A percentile compares a stretch with the other conserved stretches of the same genome.
Conservation (phyloP, 2,888 invertebrate genomes). For the Eubasilissa splendida region DNA sequence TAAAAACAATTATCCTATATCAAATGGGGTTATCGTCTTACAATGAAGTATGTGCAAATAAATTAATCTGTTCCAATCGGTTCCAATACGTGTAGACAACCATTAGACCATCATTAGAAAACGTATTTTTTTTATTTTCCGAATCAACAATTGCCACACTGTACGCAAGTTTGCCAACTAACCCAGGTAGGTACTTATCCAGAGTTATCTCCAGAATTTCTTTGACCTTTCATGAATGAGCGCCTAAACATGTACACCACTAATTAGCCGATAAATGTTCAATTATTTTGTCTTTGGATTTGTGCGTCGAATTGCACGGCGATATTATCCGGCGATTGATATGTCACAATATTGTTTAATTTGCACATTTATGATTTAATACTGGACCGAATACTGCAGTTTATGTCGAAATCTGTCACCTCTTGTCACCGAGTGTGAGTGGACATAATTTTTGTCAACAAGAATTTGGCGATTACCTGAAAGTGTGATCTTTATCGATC, state of each 20-base stretch:
- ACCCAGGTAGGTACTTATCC: constrained; percentile 12
- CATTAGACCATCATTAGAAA: too few relatives aligned
- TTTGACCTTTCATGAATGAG: constrained; percentile 19
- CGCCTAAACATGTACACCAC: constrained; percentile 28
- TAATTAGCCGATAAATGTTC: constrained; percentile 45
- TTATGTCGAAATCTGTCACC: not conserved
- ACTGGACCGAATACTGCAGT: constrained; percentile 12
- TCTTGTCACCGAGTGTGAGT: not conserved
- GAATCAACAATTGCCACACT: too few relatives aligned
- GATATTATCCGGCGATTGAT: constrained; percentile 45
- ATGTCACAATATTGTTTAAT: constrained; percentile 52
- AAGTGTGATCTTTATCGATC: constrained; percentile 49
- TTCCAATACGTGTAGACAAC: too few relatives aligned
- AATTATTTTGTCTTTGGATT: constrained; percentile 47
- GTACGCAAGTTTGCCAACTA: not conserved
- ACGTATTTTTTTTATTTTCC: too few relatives aligned
- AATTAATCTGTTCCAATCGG: too few relatives aligned
- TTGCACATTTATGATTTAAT: constrained; percentile 45
- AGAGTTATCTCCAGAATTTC: constrained; percentile 1
- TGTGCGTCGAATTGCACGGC: constrained; percentile 36
- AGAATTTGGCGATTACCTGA: constrained; percentile 28
- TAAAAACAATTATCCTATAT: too few relatives aligned
- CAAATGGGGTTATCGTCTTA: too few relatives aligned
- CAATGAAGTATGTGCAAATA: too few relatives aligned
- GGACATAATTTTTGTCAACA: constrained; percentile 30